Evolutionary conservation across 2,888 invertebrate species (phyloP), one percentile per base, ranked within the genome.

Genomic region (Oscheius sp.): DNA sequence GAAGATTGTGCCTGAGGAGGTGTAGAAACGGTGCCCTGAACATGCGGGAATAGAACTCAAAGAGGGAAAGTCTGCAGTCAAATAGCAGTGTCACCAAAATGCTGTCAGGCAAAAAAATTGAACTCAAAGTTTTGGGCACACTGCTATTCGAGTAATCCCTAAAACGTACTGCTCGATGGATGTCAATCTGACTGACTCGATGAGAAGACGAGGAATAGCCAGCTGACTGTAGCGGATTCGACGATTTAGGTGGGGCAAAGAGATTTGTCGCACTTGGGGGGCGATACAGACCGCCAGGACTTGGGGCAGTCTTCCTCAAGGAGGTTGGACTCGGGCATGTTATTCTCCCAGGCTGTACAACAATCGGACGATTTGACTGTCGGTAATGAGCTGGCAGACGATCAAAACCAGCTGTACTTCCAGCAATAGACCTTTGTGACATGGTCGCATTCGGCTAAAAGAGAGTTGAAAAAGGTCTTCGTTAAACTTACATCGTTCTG

Each of bases 311-410:
- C 29, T 58, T 42, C 37, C 78, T 74, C 53, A 78, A 48, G 2
- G 80, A 68, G 1, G 79, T 74, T 2, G 68, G 68, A 53, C 68
- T 68, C 1, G 68, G 68, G 55, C 55, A 53, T 2, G 68, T 68
- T 7, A 60, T 48, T 7, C 77, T 51, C 21, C 70, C 73, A n/a
- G 86, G 86, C 65, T 86, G 86, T 42, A 85, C 79, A 11, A 84
- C 84, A 13, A 83, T 80, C 3, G 86, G 85, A 13, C 87, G 76
- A 50, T 77, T 81, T 5, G 85, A 79, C 33, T 79, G 81, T 51
- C 81, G 76, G 73, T 87, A 87, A 62, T 86, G 86, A 0, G 85
- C 70, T 10, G 87, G 87, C 33, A 87, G 81, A 48, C 78, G 77
- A 73, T 78, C 80, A 63, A 81, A 82, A 48, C 70, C 75, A 13